Base-by-base conservation (phyloP, 1,140 invertebrate genomes). In the Drosophila pseudoobscura region DNA sequence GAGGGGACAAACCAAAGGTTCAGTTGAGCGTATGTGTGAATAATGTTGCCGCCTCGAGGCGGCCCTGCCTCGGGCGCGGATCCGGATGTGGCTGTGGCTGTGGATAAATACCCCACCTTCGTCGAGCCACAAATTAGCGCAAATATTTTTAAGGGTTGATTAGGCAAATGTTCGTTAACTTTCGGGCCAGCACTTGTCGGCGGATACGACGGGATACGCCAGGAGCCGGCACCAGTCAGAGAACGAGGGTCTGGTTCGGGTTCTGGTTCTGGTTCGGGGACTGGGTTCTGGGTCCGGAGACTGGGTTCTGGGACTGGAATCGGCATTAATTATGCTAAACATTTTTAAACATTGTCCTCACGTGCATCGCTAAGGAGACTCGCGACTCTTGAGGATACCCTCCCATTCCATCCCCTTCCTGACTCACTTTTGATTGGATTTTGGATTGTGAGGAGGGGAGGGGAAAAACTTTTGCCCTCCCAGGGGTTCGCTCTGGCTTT, bases 301-400 rank as follows among this genome's bases (percentile, higher is more conserved):
- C 20, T 20, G 26, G 6, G 20, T 20, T 17, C 1, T 20, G 20
- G 20, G 20, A 20, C 54, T 22, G 22, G 54, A 51, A 60, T 77
- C 57, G 57, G 80, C 69, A 89, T 89, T 90, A 90, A 90, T 90
- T 90, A 90, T 90, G 89, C 84, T 89, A 90, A 90, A 90, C 83
- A 90, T 85, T 90, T 89, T 90, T 90, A 89, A 90, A 90, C 90
- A 90, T 90, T 90, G 89, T 90, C 89, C 89, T 90, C 89, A 90
- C 88, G 88, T 90, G 85, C 85, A 79, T 71, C 56, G 24, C 63
- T 20, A 69, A 65, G 45, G 43, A 49, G 72, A 56, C 51, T 26
- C 17, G 63, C 63, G 56, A 41, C 82, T 77, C 82, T 82, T 59
- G 78, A 78, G 83, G 82, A 52, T 41, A n/a, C n/a, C 51, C 26